Conservation (phyloP, 1,140 invertebrate genomes). For the Cydia fagiglandana region DNA sequence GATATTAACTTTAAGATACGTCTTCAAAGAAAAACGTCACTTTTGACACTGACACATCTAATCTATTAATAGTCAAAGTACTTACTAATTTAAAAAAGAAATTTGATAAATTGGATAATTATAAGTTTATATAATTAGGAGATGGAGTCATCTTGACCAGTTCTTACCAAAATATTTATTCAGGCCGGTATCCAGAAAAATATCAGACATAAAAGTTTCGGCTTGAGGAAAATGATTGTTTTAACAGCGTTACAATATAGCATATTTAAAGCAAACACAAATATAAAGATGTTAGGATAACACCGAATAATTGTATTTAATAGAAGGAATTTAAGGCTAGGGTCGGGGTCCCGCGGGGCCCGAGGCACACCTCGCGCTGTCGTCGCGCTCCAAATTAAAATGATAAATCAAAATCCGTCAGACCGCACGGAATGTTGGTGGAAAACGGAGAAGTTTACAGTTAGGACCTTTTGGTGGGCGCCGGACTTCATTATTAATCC, state of each 20-base stretch:
- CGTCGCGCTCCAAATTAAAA: conserved; percentile 72
- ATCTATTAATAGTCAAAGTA: too few species aligned
- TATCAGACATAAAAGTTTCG: background rate
- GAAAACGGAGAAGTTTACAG: conserved; percentile 37
- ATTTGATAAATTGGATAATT: background rate
- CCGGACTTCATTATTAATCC: conserved; percentile 7
- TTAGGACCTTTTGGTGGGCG: conserved; percentile 4
- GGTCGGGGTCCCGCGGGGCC: conserved; percentile 51
- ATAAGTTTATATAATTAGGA: background rate
- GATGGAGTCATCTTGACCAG: background rate
- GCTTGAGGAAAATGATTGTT: conserved; percentile 21
- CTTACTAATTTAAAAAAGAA: background rate
- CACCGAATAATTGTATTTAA: conserved; percentile 55
- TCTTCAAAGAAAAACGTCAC: too few species aligned
- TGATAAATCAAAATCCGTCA: conserved; percentile 75
- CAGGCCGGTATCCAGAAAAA: background rate
- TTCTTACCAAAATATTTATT: background rate
- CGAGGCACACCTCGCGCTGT: conserved; percentile 52
- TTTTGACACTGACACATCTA: too few species aligned
- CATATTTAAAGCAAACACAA: conserved; percentile 32
- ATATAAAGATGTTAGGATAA: conserved; percentile 34
- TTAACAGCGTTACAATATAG: conserved; percentile 20
- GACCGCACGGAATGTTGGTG: conserved; percentile 42
- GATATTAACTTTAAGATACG: too few species aligned
- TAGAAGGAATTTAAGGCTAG: conserved; percentile 63